Evolutionary conservation across 2,113 vertebrate species (phyloP).

Genomic region (Colius striatus): DNA sequence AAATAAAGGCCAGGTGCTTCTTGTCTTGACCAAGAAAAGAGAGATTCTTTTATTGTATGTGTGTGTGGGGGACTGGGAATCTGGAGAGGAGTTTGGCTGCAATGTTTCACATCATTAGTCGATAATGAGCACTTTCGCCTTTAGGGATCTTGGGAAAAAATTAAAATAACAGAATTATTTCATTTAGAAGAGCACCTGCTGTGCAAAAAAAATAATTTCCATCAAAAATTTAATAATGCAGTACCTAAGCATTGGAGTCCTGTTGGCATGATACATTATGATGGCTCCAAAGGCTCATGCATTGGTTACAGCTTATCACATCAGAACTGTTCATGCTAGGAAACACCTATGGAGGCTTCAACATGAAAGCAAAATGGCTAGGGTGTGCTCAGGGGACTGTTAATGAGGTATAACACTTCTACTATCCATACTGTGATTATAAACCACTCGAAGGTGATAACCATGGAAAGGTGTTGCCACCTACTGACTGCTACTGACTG

Average conservation of each 20-base stretch:
- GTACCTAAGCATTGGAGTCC: neutral
- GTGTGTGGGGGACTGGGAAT: neutral
- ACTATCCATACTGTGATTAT: neutral
- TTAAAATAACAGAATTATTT: constrained; percentile 41
- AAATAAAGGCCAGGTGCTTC: neutral
- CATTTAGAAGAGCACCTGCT: constrained; percentile 44
- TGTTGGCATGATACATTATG: neutral
- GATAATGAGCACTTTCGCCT: constrained; percentile 3
- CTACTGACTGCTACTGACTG: neutral
- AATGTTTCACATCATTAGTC: constrained; percentile 16
- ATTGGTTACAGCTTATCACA: neutral
- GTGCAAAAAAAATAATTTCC: constrained; percentile 36
- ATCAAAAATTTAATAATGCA: constrained; percentile 50
- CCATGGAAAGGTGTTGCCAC: neutral
- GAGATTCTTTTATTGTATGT: neutral
- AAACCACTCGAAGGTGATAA: neutral
- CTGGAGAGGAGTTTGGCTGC: neutral
- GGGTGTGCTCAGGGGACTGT: neutral
- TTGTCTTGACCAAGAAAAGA: neutral
- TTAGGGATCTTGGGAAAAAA: neutral
- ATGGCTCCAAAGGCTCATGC: neutral
- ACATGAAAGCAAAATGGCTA: neutral
- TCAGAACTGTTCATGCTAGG: neutral
- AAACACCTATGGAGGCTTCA: neutral
- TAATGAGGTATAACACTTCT: neutral